These are phyloP conservation scores for Falco peregrinus DNA, from an alignment of 2,797 vertebrate species.

Conservation along the genomic window DNA sequence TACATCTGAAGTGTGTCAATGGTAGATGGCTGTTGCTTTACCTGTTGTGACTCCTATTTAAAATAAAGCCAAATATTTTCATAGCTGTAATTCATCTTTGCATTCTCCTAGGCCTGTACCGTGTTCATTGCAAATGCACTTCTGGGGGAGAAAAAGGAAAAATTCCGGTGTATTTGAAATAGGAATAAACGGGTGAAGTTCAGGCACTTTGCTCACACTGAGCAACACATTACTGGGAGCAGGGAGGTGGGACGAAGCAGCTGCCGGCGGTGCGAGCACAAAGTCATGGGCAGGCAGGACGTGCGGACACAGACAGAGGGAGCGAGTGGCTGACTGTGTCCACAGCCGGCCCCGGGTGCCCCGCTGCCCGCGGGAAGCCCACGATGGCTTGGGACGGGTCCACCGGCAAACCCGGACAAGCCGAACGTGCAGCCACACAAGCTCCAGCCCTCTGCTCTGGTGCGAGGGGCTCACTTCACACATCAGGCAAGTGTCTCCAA, in stretches of 20 bases:
- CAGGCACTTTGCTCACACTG: not conserved
- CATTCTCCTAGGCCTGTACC: not conserved
- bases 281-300: not conserved
- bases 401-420: accelerated
- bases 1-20: not conserved
- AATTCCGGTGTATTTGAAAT: not conserved
- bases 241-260: not conserved
- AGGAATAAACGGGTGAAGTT: not conserved
- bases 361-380: not conserved
- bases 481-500: accelerated
- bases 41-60: not conserved
- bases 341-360: accelerated
- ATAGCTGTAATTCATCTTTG: not conserved
- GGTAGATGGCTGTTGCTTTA: not conserved
- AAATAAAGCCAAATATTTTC: not conserved
- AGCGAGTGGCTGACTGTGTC: accelerated
- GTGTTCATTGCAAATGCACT: not conserved
- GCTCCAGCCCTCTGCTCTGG: not conserved
- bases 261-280: accelerated
- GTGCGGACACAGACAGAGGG: accelerated
- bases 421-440: accelerated
- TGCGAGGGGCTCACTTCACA: not conserved
- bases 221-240: accelerated
- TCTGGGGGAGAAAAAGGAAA: not conserved
- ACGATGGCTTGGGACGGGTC: accelerated